Conservation (phyloP, 2,113 vertebrate species). For the Piprites chloris region DNA sequence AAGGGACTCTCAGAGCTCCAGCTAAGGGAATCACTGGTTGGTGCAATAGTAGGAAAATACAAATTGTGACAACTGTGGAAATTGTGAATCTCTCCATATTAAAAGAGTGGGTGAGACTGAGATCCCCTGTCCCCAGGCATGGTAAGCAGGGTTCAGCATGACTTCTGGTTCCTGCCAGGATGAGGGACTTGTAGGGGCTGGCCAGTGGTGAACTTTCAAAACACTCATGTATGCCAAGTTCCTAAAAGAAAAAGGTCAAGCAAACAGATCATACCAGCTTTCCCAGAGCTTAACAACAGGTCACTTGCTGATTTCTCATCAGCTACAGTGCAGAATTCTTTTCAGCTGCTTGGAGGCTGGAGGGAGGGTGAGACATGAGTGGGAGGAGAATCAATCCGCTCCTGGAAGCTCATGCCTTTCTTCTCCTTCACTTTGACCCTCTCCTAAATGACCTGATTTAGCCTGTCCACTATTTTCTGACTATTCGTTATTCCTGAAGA, state of each 20-base stretch:
- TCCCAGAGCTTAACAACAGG: not conserved
- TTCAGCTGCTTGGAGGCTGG: not conserved
- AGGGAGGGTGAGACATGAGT: rapidly evolving
- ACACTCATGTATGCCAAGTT: not conserved
- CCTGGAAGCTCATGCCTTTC: not conserved
- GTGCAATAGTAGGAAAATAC: not conserved
- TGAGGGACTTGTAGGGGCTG: not conserved
- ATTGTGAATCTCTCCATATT: rapidly evolving
- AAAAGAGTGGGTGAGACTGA: not conserved
- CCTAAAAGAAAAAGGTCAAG: not conserved
- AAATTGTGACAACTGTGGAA: not conserved
- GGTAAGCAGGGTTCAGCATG: not conserved
- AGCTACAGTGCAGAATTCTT: not conserved
- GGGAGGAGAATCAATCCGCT: not conserved
- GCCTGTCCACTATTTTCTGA: not conserved
- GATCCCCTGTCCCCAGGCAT: not conserved
- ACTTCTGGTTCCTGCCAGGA: not conserved
- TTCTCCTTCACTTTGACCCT: not conserved
- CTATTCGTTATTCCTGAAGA: not conserved
- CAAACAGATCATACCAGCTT: not conserved
- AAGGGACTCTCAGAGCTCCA: not conserved
- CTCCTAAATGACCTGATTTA: not conserved
- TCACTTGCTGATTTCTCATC: not conserved
- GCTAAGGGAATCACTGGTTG: not conserved
- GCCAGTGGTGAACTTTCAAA: not conserved